Percentiles rank a stretch among this genome's conserved stretches.
These are phyloP conservation scores for Meiosimyza platycephala DNA, from an alignment of 2,888 invertebrate species.

Conservation along the genomic window DNA sequence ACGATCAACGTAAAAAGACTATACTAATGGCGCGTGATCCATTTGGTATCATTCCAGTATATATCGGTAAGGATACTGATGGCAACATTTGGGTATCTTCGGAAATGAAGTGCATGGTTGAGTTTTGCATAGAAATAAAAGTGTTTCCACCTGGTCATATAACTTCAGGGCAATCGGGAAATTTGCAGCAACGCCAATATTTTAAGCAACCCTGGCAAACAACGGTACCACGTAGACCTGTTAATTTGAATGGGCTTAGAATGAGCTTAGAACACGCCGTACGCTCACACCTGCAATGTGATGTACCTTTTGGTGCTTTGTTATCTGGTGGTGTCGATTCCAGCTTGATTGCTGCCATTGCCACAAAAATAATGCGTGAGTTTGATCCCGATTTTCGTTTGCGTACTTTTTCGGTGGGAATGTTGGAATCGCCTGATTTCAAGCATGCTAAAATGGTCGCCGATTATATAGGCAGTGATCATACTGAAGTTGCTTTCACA, in stretches of 20 bases:
- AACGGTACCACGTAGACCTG: constrained; percentile 12
- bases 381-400: constrained; percentile 57
- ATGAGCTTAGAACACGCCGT: constrained; percentile 62
- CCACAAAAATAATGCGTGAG: constrained; percentile 64
- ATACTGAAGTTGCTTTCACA: constrained; percentile 89
- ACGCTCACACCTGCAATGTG: constrained; percentile 65
- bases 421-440: constrained; percentile 90
- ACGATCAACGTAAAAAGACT: constrained; percentile 58
- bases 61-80: constrained; percentile 59
- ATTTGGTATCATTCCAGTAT: constrained; percentile 67
- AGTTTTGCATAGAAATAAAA: constrained; percentile 57
- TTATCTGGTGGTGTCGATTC: constrained; percentile 67
- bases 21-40: constrained; percentile 65
- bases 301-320: constrained; percentile 64
- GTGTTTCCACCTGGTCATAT: constrained; percentile 63
- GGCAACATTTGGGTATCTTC: constrained; percentile 66
- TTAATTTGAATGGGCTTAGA: constrained; percentile 51
- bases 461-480: constrained; percentile 85
- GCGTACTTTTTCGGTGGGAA: constrained; percentile 90
- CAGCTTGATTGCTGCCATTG: constrained; percentile 66
- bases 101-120: constrained; percentile 65
- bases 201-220: constrained; percentile 59
- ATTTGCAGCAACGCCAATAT: constrained; percentile 53
- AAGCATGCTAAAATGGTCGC: constrained; percentile 87
- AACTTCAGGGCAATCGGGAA: constrained; percentile 55